Percentiles rank a stretch among this genome's conserved stretches.
phyloP scores from a whole-genome alignment of 2,113 vertebrate genomes.

The Charina bottae region DNA sequence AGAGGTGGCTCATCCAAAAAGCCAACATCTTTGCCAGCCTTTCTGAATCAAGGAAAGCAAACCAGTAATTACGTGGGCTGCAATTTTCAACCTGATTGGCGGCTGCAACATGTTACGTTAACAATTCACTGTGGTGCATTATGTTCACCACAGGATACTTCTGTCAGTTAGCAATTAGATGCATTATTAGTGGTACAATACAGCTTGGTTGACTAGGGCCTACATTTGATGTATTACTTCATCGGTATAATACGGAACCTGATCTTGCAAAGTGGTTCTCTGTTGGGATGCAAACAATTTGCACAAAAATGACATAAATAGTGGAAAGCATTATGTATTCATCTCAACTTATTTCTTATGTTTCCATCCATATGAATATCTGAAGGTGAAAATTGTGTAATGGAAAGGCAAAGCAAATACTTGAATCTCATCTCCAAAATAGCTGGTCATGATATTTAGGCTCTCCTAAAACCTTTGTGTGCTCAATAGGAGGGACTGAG shows the following conservation, averaged over 20 bases:
- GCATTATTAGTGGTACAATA: neutral
- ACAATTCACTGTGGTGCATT: slow-evolving; percentile 25
- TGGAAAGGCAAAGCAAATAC: neutral
- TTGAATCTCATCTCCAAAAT: neutral
- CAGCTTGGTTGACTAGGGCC: neutral
- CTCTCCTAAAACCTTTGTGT: neutral
- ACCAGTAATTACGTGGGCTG: slow-evolving; percentile 1
- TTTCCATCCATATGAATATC: neutral
- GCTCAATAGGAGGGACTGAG: neutral
- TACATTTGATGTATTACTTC: neutral
- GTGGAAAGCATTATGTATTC: neutral
- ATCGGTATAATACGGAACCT: neutral
- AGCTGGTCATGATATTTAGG: neutral
- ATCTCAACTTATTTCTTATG: neutral
- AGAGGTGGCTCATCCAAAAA: slow-evolving; percentile 22
- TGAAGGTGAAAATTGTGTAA: neutral
- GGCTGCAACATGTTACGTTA: slow-evolving; percentile 18
- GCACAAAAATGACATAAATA: neutral
- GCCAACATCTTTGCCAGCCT: slow-evolving; percentile 3
- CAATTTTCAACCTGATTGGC: slow-evolving; percentile 18
- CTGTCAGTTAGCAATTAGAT: slow-evolving; percentile 24
- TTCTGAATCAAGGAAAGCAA: slow-evolving; percentile 33
- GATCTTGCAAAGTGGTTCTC: neutral
- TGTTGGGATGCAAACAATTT: neutral
- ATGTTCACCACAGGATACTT: slow-evolving; percentile 1